Conservation (phyloP, 2,113 vertebrate genomes). For the Mesitornis unicolor region DNA sequence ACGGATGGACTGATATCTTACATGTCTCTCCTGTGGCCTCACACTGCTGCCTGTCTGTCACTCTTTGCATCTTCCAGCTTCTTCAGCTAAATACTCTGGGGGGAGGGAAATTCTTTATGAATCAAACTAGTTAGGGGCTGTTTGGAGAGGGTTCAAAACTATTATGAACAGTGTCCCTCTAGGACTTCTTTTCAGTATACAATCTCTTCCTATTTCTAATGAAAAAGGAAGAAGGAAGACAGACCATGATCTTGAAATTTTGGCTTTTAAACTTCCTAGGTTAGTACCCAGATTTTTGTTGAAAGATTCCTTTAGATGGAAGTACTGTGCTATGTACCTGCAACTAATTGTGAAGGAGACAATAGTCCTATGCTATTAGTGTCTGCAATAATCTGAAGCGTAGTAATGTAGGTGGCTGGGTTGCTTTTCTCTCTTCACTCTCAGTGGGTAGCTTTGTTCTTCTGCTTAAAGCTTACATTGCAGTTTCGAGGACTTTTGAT, state of each 20-base stretch:
- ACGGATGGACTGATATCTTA: slow-evolving; percentile 79
- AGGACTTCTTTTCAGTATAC: slow-evolving; percentile 61
- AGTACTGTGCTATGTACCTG: slow-evolving; percentile 31
- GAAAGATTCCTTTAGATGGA: slow-evolving; percentile 33
- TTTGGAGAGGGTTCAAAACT: slow-evolving; percentile 41
- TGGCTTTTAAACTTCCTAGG: slow-evolving; percentile 58
- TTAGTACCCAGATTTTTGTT: slow-evolving; percentile 50
- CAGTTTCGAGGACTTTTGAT: slow-evolving; percentile 47
- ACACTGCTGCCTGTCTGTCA: slow-evolving; percentile 87
- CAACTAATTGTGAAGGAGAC: slow-evolving; percentile 38
- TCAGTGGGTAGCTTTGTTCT: slow-evolving; percentile 49
- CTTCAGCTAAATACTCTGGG: slow-evolving; percentile 78
- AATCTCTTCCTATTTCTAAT: slow-evolving; percentile 62
- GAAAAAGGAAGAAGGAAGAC: slow-evolving; percentile 58
- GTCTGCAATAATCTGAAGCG: slow-evolving; percentile 51
- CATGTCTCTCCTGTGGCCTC: slow-evolving; percentile 81
- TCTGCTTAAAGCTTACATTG: slow-evolving; percentile 70
- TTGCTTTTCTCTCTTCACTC: slow-evolving; percentile 29
- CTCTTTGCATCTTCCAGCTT: slow-evolving; percentile 80
- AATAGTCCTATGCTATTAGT: not conserved
- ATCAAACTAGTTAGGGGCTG: slow-evolving; percentile 62
- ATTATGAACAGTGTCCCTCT: slow-evolving; percentile 30
- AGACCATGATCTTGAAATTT: slow-evolving; percentile 31
- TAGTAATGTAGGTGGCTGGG: slow-evolving; percentile 46
- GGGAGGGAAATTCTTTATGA: slow-evolving; percentile 70